Evolutionary conservation across 1,140 invertebrate species (phyloP).

Genomic region (Drosophila suzukii): DNA sequence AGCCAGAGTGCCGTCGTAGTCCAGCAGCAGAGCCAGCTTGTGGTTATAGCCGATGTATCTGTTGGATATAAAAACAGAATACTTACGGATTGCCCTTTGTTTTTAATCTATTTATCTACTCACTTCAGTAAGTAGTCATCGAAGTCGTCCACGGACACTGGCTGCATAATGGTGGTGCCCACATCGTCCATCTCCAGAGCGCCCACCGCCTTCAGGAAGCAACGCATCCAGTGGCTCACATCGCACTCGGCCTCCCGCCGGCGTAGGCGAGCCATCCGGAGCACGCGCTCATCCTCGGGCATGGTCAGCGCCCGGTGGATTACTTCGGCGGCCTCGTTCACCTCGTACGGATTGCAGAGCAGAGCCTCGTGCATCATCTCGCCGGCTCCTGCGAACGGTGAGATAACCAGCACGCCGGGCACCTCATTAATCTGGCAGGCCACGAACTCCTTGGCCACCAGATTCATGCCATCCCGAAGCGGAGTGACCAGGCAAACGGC

Average conservation of each 20-base stretch:
- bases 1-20: slow-evolving; percentile 95
- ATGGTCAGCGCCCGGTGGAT: slow-evolving; percentile 94
- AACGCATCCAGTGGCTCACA: slow-evolving; percentile 95
- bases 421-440: slow-evolving; percentile 95
- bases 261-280: slow-evolving; percentile 94
- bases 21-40: slow-evolving; percentile 92
- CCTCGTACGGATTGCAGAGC: slow-evolving; percentile 95
- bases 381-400: slow-evolving; percentile 95
- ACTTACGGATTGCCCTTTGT: background rate
- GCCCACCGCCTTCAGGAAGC: slow-evolving; percentile 94
- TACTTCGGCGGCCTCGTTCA: slow-evolving; percentile 93
- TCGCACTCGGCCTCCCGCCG: slow-evolving; percentile 92
- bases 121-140: slow-evolving; percentile 93
- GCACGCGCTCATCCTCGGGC: slow-evolving; percentile 94
- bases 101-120: slow-evolving; percentile 50
- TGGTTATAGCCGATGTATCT: slow-evolving; percentile 94
- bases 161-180: slow-evolving; percentile 92
- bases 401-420: slow-evolving; percentile 94
- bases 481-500: slow-evolving; percentile 94
- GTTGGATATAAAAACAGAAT: slow-evolving; percentile 30
- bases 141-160: slow-evolving; percentile 94
- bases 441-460: slow-evolving; percentile 97
- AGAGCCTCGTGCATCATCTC: slow-evolving; percentile 96
- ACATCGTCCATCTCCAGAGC: slow-evolving; percentile 92
- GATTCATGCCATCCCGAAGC: slow-evolving; percentile 95